Evolutionary conservation across 1,140 invertebrate species (phyloP), one percentile per base, ranked within the genome.

Genomic region (Myzus persicae): DNA sequence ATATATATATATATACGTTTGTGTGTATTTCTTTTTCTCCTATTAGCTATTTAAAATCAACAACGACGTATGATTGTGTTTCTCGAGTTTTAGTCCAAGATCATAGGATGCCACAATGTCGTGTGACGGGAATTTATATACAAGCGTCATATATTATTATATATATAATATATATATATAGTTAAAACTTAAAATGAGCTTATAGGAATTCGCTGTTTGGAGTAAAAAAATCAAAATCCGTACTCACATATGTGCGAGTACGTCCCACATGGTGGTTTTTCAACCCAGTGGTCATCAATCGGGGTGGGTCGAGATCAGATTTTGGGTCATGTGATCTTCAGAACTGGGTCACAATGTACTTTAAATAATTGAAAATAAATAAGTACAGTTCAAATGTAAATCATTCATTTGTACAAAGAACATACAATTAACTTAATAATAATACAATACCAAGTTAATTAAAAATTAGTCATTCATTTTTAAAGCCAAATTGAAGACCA

Each of bases 41-140:
- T 87, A 87, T 87, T 44, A 87, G 40, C 84, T 44, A 87, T 87
- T 87, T 87, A 87, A 87, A 44, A 87, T 88, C 18, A 46, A 88
- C 85, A 36, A 88, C 42, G 44, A 18, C 42, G 9, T 42, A 84
- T 40, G 14, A 84, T 84, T 40, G 40, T 84, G 24, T 40, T 84
- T 31, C 11, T 84, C 40, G 38, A 40, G 82, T 84, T 40, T 84
- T 84, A 84, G 40, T 84, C 82, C 14, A 40, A 84, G 40, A 84
- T 84, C 31, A 46, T 46, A 46, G 85, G 84, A 31, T 31, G 26
- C 24, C 76, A 44, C 38, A 26, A 38, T 40, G 40, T 84, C 82
- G 38, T 40, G 38, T 40, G 48, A 24, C 48, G 48, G 20, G 48
- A 84, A 84, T 84, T 26, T 26, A 84, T 84, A 40, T 42, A 40